Conservation (phyloP, 2,888 invertebrate genomes). For the Griposia aprilina region DNA sequence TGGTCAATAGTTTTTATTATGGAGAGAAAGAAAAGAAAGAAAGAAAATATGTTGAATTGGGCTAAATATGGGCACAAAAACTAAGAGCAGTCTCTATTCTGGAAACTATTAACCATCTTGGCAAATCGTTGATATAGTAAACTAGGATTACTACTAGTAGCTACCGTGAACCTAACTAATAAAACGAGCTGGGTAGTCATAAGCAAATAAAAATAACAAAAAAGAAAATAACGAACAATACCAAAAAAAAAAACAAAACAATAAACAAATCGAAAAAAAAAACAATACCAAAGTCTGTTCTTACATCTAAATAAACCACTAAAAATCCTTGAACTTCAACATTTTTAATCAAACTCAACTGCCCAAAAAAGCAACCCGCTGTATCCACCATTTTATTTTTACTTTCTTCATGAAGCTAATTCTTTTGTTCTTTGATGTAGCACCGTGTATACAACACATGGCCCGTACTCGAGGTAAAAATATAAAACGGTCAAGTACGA, state of each 20-base stretch:
- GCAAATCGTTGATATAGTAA: background rate
- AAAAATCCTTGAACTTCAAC: background rate
- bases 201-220: no score
- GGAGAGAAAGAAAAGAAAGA: background rate
- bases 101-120: background rate
- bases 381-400: constrained; percentile 82
- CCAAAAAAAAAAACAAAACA: no score
- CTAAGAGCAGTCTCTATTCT: background rate
- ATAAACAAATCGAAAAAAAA: no score
- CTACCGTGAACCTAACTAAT: background rate
- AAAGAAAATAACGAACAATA: no score
- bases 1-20: background rate
- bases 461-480: constrained; percentile 79
- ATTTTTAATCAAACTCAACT: background rate
- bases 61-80: background rate
- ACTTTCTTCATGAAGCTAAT: constrained; percentile 82
- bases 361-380: constrained; percentile 67
- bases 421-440: constrained; percentile 88
- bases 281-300: background rate
- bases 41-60: background rate
- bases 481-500: constrained; percentile 75
- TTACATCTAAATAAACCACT: background rate
- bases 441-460: constrained; percentile 82
- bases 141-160: background rate
- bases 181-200: background rate